Percentiles rank a stretch among this genome's conserved stretches.
Evolutionary conservation across 1,140 invertebrate species (phyloP).

Genomic region (Ruditapes philippinarum): DNA sequence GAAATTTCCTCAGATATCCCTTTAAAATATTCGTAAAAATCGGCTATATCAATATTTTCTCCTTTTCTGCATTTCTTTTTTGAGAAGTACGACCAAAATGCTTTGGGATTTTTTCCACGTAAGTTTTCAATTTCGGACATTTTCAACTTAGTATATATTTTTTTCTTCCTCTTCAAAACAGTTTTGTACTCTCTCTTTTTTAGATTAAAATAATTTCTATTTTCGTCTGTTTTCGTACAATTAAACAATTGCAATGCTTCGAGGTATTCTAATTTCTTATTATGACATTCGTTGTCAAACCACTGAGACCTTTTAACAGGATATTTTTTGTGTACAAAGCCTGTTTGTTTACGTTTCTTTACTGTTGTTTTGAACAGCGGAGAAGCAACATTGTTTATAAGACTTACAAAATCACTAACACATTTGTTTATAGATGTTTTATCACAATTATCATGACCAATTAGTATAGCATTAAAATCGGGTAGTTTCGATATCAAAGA

Average conservation of each 20-base stretch:
- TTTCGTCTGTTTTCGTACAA: not conserved
- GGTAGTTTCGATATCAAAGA: too few relatives aligned
- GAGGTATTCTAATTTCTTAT: not conserved
- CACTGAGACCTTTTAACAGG: not conserved
- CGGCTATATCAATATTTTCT: not conserved
- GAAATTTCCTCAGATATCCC: not conserved
- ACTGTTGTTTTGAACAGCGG: not conserved
- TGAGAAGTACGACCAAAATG: constrained; percentile 5
- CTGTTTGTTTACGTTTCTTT: not conserved
- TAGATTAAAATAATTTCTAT: not conserved
- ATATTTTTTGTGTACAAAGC: not conserved
- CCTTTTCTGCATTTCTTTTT: not conserved
- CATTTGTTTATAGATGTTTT: not conserved
- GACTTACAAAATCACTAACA: not conserved
- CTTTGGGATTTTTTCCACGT: not conserved
- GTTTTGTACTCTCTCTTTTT: not conserved
- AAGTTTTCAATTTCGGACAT: not conserved
- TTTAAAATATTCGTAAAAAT: not conserved
- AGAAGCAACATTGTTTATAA: not conserved
- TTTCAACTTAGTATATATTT: not conserved
- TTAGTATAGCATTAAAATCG: too few relatives aligned
- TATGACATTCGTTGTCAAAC: constrained; percentile 18
- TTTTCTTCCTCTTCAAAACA: not conserved
- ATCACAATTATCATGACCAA: too few relatives aligned
- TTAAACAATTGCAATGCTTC: not conserved